These are phyloP conservation scores for Aquila chrysaetos DNA, from an alignment of 2,797 vertebrate species.

Conservation along the genomic window DNA sequence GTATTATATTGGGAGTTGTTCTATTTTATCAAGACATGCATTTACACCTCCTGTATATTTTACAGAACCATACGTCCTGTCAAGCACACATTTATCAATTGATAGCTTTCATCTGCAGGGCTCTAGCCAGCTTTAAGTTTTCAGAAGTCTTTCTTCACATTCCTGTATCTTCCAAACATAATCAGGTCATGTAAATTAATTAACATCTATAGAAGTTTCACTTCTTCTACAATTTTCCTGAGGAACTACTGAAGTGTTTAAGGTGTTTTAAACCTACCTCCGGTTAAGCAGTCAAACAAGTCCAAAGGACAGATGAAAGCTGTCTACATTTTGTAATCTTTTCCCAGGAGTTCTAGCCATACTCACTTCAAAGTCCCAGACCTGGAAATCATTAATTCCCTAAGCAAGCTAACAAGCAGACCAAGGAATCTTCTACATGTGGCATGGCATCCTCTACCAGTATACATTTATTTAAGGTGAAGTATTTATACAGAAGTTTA, in stretches of 20 bases:
- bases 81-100: not conserved
- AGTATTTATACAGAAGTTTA: not conserved
- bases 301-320: not conserved
- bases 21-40: not conserved
- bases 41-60: not conserved
- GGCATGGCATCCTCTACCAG: not conserved
- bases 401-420: not conserved
- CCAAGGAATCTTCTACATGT: not conserved
- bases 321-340: not conserved
- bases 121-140: not conserved
- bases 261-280: not conserved
- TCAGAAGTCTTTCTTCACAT: not conserved
- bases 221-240: not conserved
- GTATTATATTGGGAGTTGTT: not conserved
- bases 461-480: not conserved
- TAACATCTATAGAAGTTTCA: not conserved
- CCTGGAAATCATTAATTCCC: not conserved
- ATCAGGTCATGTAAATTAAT: not conserved
- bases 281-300: not conserved
- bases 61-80: not conserved
- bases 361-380: not conserved
- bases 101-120: not conserved
- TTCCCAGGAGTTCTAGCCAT: not conserved
- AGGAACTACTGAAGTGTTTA: accelerated
- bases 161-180: not conserved